Percentiles rank a stretch among this genome's conserved stretches.
These are phyloP conservation scores for Nesogale talazaci DNA, from an alignment of 2,113 vertebrate genomes.

Conservation along the genomic window DNA sequence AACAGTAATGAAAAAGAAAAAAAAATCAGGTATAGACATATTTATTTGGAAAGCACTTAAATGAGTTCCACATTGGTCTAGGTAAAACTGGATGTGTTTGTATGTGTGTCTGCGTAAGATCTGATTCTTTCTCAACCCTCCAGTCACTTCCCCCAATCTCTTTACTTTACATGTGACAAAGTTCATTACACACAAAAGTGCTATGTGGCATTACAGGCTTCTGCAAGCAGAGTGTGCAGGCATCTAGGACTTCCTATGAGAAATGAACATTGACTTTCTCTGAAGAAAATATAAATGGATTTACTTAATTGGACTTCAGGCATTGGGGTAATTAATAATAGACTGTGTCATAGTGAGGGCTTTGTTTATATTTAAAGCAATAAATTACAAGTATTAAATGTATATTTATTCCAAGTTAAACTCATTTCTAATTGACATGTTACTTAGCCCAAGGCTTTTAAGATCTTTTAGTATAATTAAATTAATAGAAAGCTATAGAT, in stretches of 20 bases:
- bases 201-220: conserved; percentile 80
- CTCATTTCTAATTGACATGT: conserved; percentile 98
- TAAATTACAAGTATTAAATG: conserved; percentile 97
- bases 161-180: conserved; percentile 36
- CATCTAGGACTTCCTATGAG: conserved; percentile 87
- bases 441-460: conserved; percentile 98
- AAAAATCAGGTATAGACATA: not conserved
- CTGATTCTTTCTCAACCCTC: not conserved
- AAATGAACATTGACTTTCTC: conserved; percentile 92
- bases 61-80: conserved; percentile 33
- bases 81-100: not conserved
- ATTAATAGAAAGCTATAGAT: conserved; percentile 98
- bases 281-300: conserved; percentile 93
- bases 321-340: conserved; percentile 95
- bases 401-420: conserved; percentile 98
- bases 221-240: conserved; percentile 76
- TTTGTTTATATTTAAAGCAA: conserved; percentile 93
- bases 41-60: conserved; percentile 60
- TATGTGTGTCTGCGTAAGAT: conserved; percentile 29
- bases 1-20: conserved; percentile 34
- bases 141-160: not conserved
- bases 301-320: conserved; percentile 93
- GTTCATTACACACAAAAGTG: conserved; percentile 78
- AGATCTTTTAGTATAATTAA: conserved; percentile 97
- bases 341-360: conserved; percentile 93